Conservation (phyloP, 92 coral and sea anemone genomes). For the Palythoa heliodiscus region DNA sequence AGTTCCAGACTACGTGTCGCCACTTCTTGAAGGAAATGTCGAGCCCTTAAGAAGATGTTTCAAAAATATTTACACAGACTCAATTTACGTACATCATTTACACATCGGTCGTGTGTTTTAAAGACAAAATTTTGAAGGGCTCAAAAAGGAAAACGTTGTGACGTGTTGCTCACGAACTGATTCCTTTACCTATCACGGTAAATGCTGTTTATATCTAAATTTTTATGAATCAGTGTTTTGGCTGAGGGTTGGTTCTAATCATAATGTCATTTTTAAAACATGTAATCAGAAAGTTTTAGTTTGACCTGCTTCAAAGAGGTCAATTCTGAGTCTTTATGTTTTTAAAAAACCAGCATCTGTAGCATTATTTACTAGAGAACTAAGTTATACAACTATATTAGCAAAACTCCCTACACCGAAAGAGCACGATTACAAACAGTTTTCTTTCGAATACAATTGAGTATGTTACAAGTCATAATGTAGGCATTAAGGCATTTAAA, state of each 20-base stretch:
- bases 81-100: slow-evolving; percentile 21
- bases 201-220: too few species aligned
- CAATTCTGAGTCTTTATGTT: neutral
- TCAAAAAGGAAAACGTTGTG: neutral
- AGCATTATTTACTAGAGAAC: too few species aligned
- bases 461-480: too few species aligned
- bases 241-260: too few species aligned
- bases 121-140: neutral
- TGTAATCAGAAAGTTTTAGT: neutral
- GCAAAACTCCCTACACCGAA: too few species aligned
- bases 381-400: too few species aligned
- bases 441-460: too few species aligned
- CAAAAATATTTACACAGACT: slow-evolving; percentile 44
- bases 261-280: neutral
- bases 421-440: too few species aligned
- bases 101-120: neutral
- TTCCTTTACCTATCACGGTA: too few species aligned
- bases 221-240: too few species aligned
- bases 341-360: neutral
- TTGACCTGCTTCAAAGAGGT: slow-evolving; percentile 1
- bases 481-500: too few species aligned
- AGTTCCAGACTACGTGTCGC: slow-evolving; percentile 43
- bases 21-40: slow-evolving; percentile 32
- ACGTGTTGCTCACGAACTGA: too few species aligned
- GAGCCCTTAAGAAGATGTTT: slow-evolving; percentile 33